A percentile compares a stretch with the other conserved stretches of the same genome.
phyloP scores from a whole-genome alignment of 2,888 invertebrate genomes.

The Cryptocephalus moraei region DNA sequence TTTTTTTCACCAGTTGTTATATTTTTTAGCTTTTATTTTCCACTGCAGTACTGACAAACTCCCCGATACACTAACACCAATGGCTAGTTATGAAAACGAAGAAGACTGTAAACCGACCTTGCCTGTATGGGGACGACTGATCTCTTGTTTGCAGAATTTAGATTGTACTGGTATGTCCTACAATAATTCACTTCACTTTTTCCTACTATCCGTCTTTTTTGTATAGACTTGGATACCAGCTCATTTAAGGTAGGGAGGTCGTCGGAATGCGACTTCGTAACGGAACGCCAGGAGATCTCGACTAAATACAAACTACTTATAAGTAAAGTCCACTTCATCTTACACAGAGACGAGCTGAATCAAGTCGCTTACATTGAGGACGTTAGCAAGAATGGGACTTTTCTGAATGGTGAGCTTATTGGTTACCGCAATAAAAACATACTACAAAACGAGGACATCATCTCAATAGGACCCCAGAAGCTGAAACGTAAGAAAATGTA shows the following conservation, averaged over 20 bases:
- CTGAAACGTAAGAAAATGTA: too few relatives aligned
- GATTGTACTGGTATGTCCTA: constrained; percentile 8
- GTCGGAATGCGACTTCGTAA: constrained; percentile 6
- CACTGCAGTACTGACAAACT: constrained; percentile 4
- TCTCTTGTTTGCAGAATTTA: constrained; percentile 9
- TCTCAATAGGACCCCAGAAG: constrained; percentile 44
- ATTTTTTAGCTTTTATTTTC: too few relatives aligned
- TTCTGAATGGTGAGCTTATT: constrained; percentile 10
- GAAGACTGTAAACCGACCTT: constrained; percentile 1
- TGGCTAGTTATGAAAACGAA: constrained; percentile 1
- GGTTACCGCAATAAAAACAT: constrained; percentile 36
- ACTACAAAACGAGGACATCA: constrained; percentile 61
- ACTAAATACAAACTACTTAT: constrained; percentile 9
- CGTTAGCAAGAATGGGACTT: constrained; percentile 12
- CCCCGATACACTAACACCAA: constrained; percentile 10
- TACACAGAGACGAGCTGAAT: constrained; percentile 7
- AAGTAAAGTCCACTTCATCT: constrained; percentile 12
- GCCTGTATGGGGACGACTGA: constrained; percentile 11
- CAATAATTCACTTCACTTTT: too few relatives aligned
- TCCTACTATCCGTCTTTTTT: constrained; percentile 1
- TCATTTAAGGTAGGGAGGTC: constrained; percentile 12
- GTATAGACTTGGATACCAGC: constrained; percentile 9
- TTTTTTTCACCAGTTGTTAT: too few relatives aligned
- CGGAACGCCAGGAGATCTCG: constrained; percentile 3
- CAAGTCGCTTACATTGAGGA: constrained; percentile 10